Conservation (phyloP, 1,140 invertebrate genomes). For the Subanguina moxae region DNA sequence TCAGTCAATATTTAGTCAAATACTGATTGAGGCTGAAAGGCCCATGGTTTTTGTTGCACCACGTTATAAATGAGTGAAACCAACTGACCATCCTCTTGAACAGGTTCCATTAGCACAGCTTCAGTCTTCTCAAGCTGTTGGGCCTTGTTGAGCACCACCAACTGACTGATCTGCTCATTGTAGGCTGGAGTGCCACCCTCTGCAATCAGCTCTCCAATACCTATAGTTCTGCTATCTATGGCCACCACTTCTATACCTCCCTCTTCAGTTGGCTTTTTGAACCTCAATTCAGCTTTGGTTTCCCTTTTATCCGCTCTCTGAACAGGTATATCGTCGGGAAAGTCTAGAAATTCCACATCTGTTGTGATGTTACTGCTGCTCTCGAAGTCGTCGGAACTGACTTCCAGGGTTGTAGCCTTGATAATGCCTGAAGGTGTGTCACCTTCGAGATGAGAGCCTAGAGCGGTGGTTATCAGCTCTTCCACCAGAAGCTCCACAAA, state of each 20-base stretch:
- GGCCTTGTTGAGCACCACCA: not conserved
- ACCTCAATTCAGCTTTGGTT: not conserved
- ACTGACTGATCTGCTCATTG: not conserved
- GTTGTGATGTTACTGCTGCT: not conserved
- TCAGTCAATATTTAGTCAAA: no score
- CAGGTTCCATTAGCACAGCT: not conserved
- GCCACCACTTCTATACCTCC: not conserved
- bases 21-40: no score
- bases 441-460: not conserved
- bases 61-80: no score
- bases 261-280: not conserved
- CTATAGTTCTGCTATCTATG: not conserved
- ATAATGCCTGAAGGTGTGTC: not conserved
- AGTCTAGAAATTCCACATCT: not conserved
- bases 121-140: not conserved
- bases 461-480: not conserved
- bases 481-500: slow-evolving; percentile 2
- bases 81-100: not conserved
- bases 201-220: not conserved
- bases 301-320: not conserved
- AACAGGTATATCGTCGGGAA: not conserved
- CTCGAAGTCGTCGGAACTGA: not conserved
- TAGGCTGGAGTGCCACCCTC: not conserved
- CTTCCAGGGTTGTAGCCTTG: not conserved
- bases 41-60: no score